phyloP scores from a whole-genome alignment of 2,888 invertebrate species.

The Rhynchonema sp. region DNA sequence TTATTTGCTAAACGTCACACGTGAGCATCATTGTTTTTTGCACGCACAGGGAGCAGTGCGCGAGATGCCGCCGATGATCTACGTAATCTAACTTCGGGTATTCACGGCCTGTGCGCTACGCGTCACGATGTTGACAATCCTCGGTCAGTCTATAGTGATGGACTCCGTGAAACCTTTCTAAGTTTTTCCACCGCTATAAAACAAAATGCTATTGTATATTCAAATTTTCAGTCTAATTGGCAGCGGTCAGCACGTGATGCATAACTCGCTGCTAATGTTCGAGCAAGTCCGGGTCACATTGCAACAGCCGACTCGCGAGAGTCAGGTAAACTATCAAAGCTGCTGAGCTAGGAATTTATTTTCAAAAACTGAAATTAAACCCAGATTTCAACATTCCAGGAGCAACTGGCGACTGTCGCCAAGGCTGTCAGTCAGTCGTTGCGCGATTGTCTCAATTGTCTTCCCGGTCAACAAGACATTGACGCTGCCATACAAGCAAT shows the following conservation, averaged over 20 bases:
- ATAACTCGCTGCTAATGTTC: slow-evolving; percentile 53
- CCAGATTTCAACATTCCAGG: no score
- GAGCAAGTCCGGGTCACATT: slow-evolving; percentile 61
- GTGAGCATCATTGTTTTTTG: background rate
- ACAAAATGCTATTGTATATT: background rate
- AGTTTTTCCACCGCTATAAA: slow-evolving; percentile 32
- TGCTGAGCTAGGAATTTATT: no score
- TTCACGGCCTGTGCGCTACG: slow-evolving; percentile 57
- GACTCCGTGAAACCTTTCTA: no score
- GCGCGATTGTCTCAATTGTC: slow-evolving; percentile 53
- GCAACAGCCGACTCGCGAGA: slow-evolving; percentile 44
- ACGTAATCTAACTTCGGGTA: slow-evolving; percentile 49
- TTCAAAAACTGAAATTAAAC: no score
- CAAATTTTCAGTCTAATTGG: slow-evolving; percentile 31
- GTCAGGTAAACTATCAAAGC: no score
- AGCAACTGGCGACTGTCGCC: slow-evolving; percentile 41
- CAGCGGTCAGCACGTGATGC: slow-evolving; percentile 54
- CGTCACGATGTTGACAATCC: slow-evolving; percentile 31
- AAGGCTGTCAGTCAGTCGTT: slow-evolving; percentile 38
- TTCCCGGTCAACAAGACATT: slow-evolving; percentile 83
- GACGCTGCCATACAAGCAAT: slow-evolving; percentile 66
- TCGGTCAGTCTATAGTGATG: no score
- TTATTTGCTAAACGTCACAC: background rate
- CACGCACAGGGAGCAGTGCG: slow-evolving; percentile 51
- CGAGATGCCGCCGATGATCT: slow-evolving; percentile 58